phyloP scores from a whole-genome alignment of 2,113 vertebrate species.

The Oreotrochilus melanogaster region DNA sequence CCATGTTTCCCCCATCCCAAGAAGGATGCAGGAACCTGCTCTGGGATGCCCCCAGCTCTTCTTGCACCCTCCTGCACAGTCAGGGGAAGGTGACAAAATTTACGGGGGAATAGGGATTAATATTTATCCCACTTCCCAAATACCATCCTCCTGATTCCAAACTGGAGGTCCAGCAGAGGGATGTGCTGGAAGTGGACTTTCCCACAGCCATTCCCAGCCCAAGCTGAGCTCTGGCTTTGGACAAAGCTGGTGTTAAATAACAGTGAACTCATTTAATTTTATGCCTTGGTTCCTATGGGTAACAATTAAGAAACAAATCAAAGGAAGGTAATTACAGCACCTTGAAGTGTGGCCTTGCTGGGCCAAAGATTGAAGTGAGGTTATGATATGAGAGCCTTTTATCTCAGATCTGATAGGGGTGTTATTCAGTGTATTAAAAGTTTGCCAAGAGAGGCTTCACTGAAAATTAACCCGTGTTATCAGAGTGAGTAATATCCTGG shows the following conservation, averaged over 20 bases:
- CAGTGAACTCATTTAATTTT: constrained; percentile 54
- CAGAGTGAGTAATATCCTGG: constrained; percentile 68
- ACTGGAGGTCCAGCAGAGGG: background rate
- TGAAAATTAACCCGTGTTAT: constrained; percentile 48
- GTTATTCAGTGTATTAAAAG: constrained; percentile 28
- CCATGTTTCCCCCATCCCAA: fast-evolving
- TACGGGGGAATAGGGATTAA: background rate
- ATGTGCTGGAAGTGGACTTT: background rate
- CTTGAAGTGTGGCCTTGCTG: background rate
- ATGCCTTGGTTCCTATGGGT: constrained; percentile 55
- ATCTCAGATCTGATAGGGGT: constrained; percentile 55
- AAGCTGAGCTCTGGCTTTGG: fast-evolving
- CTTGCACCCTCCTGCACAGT: fast-evolving
- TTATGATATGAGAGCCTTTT: constrained; percentile 49
- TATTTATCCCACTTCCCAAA: background rate
- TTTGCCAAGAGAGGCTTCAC: constrained; percentile 66
- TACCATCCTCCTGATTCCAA: too few relatives aligned
- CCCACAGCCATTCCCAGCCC: background rate
- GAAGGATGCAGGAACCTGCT: background rate
- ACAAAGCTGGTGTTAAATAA: background rate
- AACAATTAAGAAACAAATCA: constrained; percentile 49
- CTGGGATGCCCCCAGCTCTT: background rate
- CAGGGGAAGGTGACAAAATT: background rate
- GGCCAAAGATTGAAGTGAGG: constrained; percentile 12
- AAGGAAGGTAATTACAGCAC: constrained; percentile 18